phyloP scores from a whole-genome alignment of 2,797 vertebrate genomes.

The Labroides dimidiatus region DNA sequence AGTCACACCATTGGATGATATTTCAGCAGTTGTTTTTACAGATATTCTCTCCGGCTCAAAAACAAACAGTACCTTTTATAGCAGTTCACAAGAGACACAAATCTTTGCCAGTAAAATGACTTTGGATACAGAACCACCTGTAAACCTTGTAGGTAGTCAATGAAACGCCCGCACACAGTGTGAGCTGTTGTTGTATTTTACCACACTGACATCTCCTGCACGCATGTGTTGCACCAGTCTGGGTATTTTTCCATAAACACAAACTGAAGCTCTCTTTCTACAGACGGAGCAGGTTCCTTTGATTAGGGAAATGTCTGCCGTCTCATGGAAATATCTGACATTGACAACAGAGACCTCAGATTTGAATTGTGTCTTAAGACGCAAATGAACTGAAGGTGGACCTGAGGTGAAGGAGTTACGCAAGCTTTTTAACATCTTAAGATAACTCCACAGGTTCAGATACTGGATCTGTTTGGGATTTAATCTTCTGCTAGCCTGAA shows the following conservation, averaged over 20 bases:
- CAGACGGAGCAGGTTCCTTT: conserved; percentile 10
- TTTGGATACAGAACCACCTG: background rate
- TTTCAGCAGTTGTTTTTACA: too few relatives aligned
- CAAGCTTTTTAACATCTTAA: background rate
- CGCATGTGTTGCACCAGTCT: background rate
- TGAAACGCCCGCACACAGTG: background rate
- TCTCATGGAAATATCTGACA: conserved; percentile 54
- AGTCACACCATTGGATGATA: too few relatives aligned
- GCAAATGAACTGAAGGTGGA: conserved; percentile 39
- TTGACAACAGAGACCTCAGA: conserved; percentile 1
- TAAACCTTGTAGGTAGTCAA: background rate
- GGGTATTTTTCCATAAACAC: conserved; percentile 50
- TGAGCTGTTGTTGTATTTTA: conserved; percentile 5
- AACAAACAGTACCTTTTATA: background rate
- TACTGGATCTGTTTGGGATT: too few relatives aligned
- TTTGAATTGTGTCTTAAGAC: conserved; percentile 60
- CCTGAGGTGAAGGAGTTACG: background rate
- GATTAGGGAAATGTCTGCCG: conserved; percentile 62
- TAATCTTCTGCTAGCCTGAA: too few relatives aligned
- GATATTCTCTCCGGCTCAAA: background rate
- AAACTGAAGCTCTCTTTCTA: background rate
- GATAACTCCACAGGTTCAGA: background rate
- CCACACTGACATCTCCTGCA: conserved; percentile 6
- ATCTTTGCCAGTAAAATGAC: background rate
- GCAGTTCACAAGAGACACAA: background rate